Evolutionary conservation across 2,888 invertebrate species (phyloP).

Genomic region (Chalcosyrphus nemorum): DNA sequence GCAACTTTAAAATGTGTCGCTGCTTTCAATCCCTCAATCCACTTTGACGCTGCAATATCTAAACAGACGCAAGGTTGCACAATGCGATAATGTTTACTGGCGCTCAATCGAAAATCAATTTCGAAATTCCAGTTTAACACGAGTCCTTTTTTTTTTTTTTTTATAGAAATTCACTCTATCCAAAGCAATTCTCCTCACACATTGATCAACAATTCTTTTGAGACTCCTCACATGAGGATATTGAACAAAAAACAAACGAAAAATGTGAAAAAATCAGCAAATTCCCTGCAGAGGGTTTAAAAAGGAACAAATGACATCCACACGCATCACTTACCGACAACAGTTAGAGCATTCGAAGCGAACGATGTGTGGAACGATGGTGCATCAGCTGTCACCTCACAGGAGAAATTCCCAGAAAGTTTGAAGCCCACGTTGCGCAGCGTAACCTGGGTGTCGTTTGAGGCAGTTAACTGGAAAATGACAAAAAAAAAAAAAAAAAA

Average conservation of each 20-base stretch:
- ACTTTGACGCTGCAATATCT: neutral
- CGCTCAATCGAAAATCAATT: constrained; percentile 34
- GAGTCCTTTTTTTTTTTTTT: neutral
- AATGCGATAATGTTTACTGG: neutral
- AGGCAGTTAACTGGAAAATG: constrained; percentile 84
- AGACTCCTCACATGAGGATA: neutral
- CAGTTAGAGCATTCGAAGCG: constrained; percentile 86
- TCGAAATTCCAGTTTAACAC: neutral
- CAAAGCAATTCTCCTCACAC: constrained; percentile 14
- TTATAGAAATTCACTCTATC: neutral
- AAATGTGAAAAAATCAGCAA: neutral
- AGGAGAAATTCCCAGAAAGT: constrained; percentile 88
- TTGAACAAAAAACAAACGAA: neutral
- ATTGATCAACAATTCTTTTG: constrained; percentile 43
- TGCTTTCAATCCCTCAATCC: neutral
- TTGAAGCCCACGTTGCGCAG: constrained; percentile 87
- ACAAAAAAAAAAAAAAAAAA: constrained; percentile 69
- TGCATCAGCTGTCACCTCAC: constrained; percentile 88
- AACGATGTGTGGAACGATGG: constrained; percentile 87
- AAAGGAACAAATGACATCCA: constrained; percentile 18
- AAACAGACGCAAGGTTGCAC: neutral
- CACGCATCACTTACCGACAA: constrained; percentile 85
- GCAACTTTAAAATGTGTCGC: too few species aligned
- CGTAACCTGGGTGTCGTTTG: constrained; percentile 87
- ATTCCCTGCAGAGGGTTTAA: neutral